A percentile compares a stretch with the other conserved stretches of the same genome.
phyloP scores from a whole-genome alignment of 2,113 vertebrate species.

The Pseudopodoces humilis region DNA sequence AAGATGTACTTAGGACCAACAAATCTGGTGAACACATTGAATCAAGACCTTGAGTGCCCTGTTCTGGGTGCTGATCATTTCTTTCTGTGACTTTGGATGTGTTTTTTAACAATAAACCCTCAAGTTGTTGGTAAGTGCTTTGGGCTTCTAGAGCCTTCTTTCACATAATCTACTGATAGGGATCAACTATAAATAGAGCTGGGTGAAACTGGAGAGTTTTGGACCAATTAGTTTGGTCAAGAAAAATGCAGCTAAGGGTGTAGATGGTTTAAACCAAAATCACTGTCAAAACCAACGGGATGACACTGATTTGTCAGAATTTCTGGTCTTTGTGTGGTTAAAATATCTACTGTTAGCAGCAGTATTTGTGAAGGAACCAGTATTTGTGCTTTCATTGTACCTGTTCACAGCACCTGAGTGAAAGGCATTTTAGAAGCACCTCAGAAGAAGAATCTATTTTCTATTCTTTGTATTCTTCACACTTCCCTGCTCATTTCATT shows the following conservation, averaged over 20 bases:
- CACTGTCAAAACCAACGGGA: neutral
- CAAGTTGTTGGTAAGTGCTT: neutral
- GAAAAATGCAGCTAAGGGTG: neutral
- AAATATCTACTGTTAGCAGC: neutral
- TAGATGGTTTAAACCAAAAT: neutral
- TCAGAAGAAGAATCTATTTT: neutral
- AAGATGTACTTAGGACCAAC: neutral
- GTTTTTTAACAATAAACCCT: neutral
- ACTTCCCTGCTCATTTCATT: neutral
- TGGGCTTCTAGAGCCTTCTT: neutral
- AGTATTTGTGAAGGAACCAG: neutral
- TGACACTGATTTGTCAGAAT: neutral
- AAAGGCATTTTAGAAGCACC: neutral
- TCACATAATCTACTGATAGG: neutral
- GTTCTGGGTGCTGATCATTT: neutral
- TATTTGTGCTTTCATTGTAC: neutral
- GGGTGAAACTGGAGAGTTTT: neutral
- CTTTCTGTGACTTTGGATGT: neutral
- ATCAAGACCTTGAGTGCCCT: neutral
- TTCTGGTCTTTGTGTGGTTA: neutral
- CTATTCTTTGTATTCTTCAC: neutral
- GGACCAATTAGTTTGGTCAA: neutral
- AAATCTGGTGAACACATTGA: neutral
- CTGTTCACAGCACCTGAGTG: neutral
- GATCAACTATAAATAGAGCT: accelerated